Percentiles rank a stretch among this genome's conserved stretches.
Evolutionary conservation across 1,140 invertebrate species (phyloP).

Genomic region (Cotesia glomerata): DNA sequence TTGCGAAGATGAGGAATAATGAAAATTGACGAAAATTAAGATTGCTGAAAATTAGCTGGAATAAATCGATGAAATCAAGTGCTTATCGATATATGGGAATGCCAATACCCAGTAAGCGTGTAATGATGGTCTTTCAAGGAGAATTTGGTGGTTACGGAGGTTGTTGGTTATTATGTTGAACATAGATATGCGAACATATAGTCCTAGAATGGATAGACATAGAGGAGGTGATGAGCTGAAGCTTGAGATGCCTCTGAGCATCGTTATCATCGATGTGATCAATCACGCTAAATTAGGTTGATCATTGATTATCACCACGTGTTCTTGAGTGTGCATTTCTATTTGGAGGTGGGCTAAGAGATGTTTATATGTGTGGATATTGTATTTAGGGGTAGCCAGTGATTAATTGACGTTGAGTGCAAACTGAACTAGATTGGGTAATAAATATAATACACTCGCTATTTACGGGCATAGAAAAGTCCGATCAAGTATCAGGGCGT

Average conservation of each 20-base stretch:
- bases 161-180: too few relatives aligned
- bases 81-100: too few relatives aligned
- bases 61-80: too few relatives aligned
- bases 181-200: too few relatives aligned
- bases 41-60: too few relatives aligned
- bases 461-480: too few relatives aligned
- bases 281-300: constrained; percentile 63
- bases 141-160: too few relatives aligned
- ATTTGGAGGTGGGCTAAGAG: not conserved
- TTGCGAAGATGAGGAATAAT: not conserved
- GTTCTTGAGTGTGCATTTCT: not conserved
- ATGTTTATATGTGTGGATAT: not conserved
- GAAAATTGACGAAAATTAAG: not conserved
- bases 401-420: too few relatives aligned
- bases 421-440: not conserved
- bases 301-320: constrained; percentile 61
- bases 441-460: not conserved
- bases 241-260: constrained; percentile 25
- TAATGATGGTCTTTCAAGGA: too few relatives aligned
- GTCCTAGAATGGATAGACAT: too few relatives aligned
- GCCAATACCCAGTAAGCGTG: too few relatives aligned
- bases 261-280: constrained; percentile 61
- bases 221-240: not conserved
- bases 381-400: too few relatives aligned
- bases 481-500: not conserved